These are phyloP conservation scores for Cryptotermes secundus DNA, from an alignment of 1,140 invertebrate genomes.

Conservation along the genomic window DNA sequence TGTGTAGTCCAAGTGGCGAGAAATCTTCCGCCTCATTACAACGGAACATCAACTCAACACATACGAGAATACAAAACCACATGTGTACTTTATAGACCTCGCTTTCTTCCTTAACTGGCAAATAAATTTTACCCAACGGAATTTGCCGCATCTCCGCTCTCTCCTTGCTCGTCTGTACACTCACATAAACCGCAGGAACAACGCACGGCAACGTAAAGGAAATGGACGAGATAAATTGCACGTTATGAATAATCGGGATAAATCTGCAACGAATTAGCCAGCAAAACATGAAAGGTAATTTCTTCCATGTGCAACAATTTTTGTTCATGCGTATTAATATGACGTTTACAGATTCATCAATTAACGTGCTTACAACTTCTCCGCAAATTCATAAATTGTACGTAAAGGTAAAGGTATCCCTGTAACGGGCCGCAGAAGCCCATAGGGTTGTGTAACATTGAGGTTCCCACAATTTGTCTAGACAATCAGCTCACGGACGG, in stretches of 20 bases:
- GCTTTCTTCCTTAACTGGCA: neutral
- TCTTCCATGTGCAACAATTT: too few species aligned
- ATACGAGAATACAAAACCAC: neutral
- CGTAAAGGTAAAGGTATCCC: too few species aligned
- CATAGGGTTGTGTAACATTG: too few species aligned
- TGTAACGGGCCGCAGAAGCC: too few species aligned
- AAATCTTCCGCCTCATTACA: conserved; percentile 4
- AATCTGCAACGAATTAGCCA: neutral
- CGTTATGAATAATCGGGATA: neutral
- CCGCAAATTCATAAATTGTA: too few species aligned
- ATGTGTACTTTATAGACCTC: neutral
- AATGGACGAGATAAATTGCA: neutral
- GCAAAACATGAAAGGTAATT: too few species aligned
- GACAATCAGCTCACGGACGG: too few species aligned
- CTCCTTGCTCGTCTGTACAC: neutral
- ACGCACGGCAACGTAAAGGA: neutral
- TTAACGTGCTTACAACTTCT: too few species aligned
- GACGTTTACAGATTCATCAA: too few species aligned
- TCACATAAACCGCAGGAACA: neutral
- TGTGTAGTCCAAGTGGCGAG: neutral
- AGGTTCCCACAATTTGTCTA: too few species aligned
- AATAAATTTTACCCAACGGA: neutral
- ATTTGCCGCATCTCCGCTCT: neutral
- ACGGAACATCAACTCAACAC: neutral
- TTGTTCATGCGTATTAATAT: too few species aligned